Base-by-base conservation (phyloP, 2,797 vertebrate species). In the Oreochromis mossambicus region DNA sequence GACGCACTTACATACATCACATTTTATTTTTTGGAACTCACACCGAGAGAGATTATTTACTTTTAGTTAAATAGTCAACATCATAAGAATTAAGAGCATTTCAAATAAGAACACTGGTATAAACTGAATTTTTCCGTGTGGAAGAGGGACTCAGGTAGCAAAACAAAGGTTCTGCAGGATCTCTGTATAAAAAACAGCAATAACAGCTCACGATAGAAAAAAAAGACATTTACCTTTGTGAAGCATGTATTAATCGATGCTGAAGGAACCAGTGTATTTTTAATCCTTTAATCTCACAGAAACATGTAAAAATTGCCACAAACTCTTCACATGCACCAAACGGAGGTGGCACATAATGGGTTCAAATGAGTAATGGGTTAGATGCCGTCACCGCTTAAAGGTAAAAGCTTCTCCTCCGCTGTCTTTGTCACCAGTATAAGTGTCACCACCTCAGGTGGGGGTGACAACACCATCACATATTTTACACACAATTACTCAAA, bases 21-120 rank as follows among this genome's bases (percentile, higher is more conserved):
- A 41, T 55, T 55, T 36, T 54, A 15, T 21, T 55, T 6, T 55
- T 26, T 56, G n/a, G 14, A 78, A 17, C n/a, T 66, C 11, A 0
- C 41, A 21, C 0, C 3, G 1, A 32, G 54, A 43, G 24, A 56
- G 19, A 29, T 0, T 36, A 63, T n/a, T 70, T 70, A 50, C 26
- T n/a, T n/a, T 75, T 7, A 19, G 70, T 32, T 50, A n/a, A 75
- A 48, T 17, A 32, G 3, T 46, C 38, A 4, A n/a, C 24, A 12
- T 19, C 43, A 12, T 48, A 26, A 32, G 3, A 75, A 32, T 48
- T 50, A 32, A 32, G 2, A 73, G 19, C 10, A n/a, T 48, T 29
- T n/a, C 15, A 29, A 50, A 2, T 48, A 32, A 73, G 46, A 75
- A 26, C 70, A n/a, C 15, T 50, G 43, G 43, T 32, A 3, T 50